These are phyloP conservation scores for Acanthococcus lagerstroemiae DNA, from an alignment of 2,888 invertebrate genomes.

Conservation along the genomic window DNA sequence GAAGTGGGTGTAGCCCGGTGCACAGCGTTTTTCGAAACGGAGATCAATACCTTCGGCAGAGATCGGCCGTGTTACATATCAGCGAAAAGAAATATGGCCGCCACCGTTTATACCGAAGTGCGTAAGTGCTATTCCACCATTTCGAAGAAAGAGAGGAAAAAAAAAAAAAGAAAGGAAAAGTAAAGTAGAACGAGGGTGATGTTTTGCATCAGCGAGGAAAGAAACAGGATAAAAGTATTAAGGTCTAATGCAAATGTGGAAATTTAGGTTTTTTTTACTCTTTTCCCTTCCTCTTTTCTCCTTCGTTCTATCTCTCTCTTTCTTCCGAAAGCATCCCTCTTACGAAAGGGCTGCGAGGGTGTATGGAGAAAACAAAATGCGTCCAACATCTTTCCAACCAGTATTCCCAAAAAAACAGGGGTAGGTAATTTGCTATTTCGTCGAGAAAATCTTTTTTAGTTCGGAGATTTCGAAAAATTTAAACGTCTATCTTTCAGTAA, in stretches of 20 bases:
- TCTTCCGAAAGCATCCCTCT: conserved; percentile 7
- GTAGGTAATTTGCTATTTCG: not conserved
- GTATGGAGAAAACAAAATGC: too few species aligned
- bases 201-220: conserved; percentile 12
- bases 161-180: not conserved
- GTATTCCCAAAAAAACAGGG: not conserved
- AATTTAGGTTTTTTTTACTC: conserved; percentile 23
- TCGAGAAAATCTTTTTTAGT: too few species aligned
- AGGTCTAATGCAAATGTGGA: conserved; percentile 29
- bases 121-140: conserved; percentile 24
- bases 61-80: conserved; percentile 28
- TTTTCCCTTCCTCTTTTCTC: conserved; percentile 1
- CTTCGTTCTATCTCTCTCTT: too few species aligned
- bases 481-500: too few species aligned
- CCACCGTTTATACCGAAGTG: conserved; percentile 22
- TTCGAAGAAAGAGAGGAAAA: conserved; percentile 10
- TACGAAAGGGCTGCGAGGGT: too few species aligned
- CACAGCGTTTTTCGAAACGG: conserved; percentile 21
- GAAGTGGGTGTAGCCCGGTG: conserved; percentile 24
- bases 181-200: conserved; percentile 14
- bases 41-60: conserved; percentile 29
- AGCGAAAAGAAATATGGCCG: conserved; percentile 27
- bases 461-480: too few species aligned
- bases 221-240: conserved; percentile 29
- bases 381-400: conserved; percentile 17